Percentiles rank a stretch among this genome's conserved stretches.
These are phyloP conservation scores for Zophobas morio DNA, from an alignment of 1,140 invertebrate genomes.

Conservation along the genomic window DNA sequence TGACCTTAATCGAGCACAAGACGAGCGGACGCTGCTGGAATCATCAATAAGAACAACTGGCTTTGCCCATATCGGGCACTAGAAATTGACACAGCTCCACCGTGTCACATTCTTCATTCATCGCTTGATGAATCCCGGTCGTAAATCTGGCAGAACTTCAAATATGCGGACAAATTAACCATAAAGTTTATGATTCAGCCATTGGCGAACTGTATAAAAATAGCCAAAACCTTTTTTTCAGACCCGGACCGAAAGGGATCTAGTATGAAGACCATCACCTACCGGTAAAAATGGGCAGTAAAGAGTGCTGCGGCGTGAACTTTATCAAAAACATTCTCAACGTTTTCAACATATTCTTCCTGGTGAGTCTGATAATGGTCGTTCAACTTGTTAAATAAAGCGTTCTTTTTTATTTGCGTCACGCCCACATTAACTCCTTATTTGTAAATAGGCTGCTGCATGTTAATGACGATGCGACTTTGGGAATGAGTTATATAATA, in stretches of 20 bases:
- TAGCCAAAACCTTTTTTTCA: slow-evolving; percentile 16
- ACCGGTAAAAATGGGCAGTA: slow-evolving; percentile 55
- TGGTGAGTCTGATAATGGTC: slow-evolving; percentile 74
- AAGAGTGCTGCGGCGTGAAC: slow-evolving; percentile 83
- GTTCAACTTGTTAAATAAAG: slow-evolving; percentile 26
- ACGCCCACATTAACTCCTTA: slow-evolving; percentile 34
- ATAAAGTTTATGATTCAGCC: slow-evolving; percentile 16
- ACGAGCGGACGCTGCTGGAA: slow-evolving; percentile 17
- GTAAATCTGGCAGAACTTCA: slow-evolving; percentile 23
- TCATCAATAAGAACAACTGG: slow-evolving; percentile 25
- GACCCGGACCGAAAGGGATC: background rate
- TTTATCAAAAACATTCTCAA: slow-evolving; percentile 85
- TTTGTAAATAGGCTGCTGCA: slow-evolving; percentile 13
- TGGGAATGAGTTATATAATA: background rate
- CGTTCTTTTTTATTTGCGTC: slow-evolving; percentile 1
- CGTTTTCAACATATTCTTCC: slow-evolving; percentile 84
- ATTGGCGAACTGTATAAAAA: background rate
- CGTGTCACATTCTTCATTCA: background rate
- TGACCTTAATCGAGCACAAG: slow-evolving; percentile 22
- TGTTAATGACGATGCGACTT: slow-evolving; percentile 15
- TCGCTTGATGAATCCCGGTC: slow-evolving; percentile 7
- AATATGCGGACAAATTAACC: slow-evolving; percentile 7
- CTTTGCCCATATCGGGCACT: slow-evolving; percentile 25
- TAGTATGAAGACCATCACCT: slow-evolving; percentile 2
- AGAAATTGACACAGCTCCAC: background rate